Conservation (phyloP, 2,797 vertebrate genomes). For the Manis javanica region DNA sequence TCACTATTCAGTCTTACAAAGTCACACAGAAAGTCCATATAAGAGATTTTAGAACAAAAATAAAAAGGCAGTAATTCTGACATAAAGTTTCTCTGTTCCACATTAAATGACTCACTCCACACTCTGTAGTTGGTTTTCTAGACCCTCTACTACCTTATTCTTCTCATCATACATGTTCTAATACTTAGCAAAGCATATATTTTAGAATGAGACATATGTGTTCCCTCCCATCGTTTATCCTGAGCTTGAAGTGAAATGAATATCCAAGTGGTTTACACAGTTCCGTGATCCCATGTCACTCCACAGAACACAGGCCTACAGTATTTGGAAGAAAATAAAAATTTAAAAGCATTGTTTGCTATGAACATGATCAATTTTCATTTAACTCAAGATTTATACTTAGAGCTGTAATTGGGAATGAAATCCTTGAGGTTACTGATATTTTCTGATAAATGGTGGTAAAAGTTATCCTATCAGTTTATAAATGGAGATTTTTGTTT, state of each 20-base stretch:
- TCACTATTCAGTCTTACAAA: conserved; percentile 28
- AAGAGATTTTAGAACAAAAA: neutral
- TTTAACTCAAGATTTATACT: neutral
- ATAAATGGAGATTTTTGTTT: neutral
- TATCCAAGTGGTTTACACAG: neutral
- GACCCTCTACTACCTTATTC: neutral
- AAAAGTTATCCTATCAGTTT: conserved; percentile 15
- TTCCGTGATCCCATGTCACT: neutral
- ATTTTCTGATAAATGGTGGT: neutral
- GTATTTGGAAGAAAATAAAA: neutral
- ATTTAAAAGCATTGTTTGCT: neutral
- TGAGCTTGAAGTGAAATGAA: neutral
- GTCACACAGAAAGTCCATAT: neutral
- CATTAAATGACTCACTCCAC: neutral
- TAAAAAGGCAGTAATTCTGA: neutral
- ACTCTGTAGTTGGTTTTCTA: neutral
- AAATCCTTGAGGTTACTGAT: neutral
- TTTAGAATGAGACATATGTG: neutral
- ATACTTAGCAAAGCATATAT: neutral
- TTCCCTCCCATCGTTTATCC: neutral
- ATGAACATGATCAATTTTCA: neutral
- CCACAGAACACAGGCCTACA: neutral
- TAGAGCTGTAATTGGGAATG: neutral
- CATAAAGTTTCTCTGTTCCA: neutral
- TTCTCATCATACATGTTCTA: neutral